phyloP scores from a whole-genome alignment of 1,140 invertebrate genomes.

The Bombus haemorrhoidalis region DNA sequence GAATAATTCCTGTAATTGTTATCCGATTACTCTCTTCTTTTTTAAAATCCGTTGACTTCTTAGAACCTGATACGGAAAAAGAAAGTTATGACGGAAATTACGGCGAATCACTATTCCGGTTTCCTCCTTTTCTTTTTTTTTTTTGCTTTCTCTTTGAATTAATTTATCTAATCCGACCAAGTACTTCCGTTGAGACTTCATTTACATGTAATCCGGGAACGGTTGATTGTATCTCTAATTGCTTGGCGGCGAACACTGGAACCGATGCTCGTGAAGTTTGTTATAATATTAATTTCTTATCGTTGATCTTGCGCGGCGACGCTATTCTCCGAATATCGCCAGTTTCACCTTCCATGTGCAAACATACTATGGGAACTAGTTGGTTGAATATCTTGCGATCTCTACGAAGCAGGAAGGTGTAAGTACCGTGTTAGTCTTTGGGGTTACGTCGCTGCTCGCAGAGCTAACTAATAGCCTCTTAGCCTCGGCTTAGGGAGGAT shows the following conservation, averaged over 20 bases:
- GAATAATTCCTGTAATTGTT: neutral
- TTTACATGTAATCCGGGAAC: slow-evolving; percentile 15
- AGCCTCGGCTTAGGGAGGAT: slow-evolving; percentile 76
- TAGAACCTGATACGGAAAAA: neutral
- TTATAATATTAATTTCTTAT: slow-evolving; percentile 66
- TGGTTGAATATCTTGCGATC: slow-evolving; percentile 66
- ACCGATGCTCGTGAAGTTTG: slow-evolving; percentile 50
- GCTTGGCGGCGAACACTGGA: slow-evolving; percentile 20
- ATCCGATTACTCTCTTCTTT: neutral
- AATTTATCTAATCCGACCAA: neutral
- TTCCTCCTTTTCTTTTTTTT: neutral
- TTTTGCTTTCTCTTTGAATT: neutral
- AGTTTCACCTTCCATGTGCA: slow-evolving; percentile 53
- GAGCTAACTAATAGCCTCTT: slow-evolving; percentile 80
- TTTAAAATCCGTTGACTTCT: neutral
- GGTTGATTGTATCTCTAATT: slow-evolving; percentile 46
- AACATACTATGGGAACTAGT: slow-evolving; percentile 59
- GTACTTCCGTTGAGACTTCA: neutral
- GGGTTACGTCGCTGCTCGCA: slow-evolving; percentile 73
- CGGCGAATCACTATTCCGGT: neutral
- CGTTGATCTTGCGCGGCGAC: slow-evolving; percentile 55
- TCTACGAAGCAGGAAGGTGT: slow-evolving; percentile 66
- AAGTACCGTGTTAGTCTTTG: slow-evolving; percentile 75
- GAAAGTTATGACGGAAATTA: neutral
- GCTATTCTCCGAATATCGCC: slow-evolving; percentile 51